Evolutionary conservation across 2,797 vertebrate species (phyloP), one percentile per base, ranked within the genome.

Genomic region (Labeo calbasu): DNA sequence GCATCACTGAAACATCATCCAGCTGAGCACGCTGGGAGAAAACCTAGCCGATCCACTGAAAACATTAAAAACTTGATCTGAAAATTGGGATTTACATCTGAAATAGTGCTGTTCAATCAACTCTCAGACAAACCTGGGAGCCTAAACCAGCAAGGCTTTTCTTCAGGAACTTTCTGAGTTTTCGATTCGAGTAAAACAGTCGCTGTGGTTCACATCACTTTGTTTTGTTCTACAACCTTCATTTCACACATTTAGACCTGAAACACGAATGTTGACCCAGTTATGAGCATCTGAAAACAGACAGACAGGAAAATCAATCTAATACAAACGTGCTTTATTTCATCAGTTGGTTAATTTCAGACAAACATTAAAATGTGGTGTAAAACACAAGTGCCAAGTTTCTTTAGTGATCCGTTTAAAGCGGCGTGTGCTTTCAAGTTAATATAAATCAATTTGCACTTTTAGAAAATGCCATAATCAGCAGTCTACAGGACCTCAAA

Each of bases 401-500:
- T 65, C 25, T 65, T 32, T 7, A 32, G 63, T 66, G 17, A 66
- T 10, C 63, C 63, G 3, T 17, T 66, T 32, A 66, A 66, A 66
- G 17, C 4, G 0, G 28, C 4, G 65, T 10, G 32, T 46, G 17
- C 36, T 32, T 65, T 65, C 7, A 65, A 36, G 36, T n/a, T 23
- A 51, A 50, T 51, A 51, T 28, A 6, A 72, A 72, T 4, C 8
- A 19, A 21, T 40, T 19, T 7, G 32, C 19, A 43, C n/a, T n/a
- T 32, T 59, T 50, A 53, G 46, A 14, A 78, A 19, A 53, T 25
- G 7, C 25, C 19, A 0, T 13, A 57, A 21, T 55, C n/a, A 46
- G 36, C 40, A 25, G 4, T 66, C 11, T 66, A 79, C 79, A 65
- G 57, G 81, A 75, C 71, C 81, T 76, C 43, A 65, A 15, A 50